Evolutionary conservation across 2,797 vertebrate genomes (phyloP).

Genomic region (Gymnothorax javanicus): DNA sequence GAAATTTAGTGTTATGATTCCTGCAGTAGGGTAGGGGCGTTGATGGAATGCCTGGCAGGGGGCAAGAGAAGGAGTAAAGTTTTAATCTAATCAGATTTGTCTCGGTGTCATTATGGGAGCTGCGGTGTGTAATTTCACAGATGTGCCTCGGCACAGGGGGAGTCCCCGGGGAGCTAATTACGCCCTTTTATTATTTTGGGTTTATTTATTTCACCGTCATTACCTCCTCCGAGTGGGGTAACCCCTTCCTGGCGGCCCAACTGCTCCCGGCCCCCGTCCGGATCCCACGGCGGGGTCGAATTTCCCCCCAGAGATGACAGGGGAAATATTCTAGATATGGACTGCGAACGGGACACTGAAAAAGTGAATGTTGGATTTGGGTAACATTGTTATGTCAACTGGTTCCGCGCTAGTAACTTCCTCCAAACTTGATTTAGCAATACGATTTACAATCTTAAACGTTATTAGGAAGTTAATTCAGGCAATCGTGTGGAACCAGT

Average conservation of each 20-base stretch:
- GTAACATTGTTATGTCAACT: no score
- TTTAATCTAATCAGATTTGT: slow-evolving; percentile 16
- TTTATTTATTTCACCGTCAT: slow-evolving; percentile 14
- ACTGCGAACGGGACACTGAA: neutral
- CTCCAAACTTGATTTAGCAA: no score
- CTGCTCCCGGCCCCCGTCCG: neutral
- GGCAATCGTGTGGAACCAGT: no score
- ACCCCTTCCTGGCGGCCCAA: neutral
- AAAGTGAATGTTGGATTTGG: no score
- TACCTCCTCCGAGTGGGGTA: neutral
- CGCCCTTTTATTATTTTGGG: neutral
- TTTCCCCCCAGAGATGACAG: neutral
- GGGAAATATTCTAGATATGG: neutral
- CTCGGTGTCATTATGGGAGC: slow-evolving; percentile 5
- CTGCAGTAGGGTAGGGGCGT: neutral
- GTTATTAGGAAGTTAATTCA: no score
- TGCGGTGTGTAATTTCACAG: slow-evolving; percentile 1
- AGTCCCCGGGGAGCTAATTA: neutral
- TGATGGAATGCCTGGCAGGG: neutral
- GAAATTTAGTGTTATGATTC: no score
- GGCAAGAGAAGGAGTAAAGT: neutral
- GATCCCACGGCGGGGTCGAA: neutral
- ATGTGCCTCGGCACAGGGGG: neutral
- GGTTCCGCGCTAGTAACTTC: no score
- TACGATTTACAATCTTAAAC: no score